A percentile compares a stretch with the other conserved stretches of the same genome.
These are phyloP conservation scores for Mechanitis messenoides DNA, from an alignment of 2,888 invertebrate genomes.

Conservation along the genomic window DNA sequence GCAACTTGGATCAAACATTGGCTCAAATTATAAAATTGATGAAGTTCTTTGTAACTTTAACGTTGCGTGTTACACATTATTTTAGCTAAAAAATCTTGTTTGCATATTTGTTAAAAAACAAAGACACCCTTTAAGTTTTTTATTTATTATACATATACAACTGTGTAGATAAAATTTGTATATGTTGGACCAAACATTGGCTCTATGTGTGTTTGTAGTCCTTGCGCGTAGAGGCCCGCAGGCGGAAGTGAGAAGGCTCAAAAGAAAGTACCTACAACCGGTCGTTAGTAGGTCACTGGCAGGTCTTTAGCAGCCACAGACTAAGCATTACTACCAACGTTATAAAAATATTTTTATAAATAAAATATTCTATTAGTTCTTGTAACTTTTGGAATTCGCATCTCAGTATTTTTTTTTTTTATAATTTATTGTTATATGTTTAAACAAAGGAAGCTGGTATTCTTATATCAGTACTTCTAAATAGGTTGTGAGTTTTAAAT, in stretches of 20 bases:
- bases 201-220: slow-evolving; percentile 44
- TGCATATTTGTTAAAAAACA: too few relatives aligned
- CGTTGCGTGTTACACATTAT: too few relatives aligned
- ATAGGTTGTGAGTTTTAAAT: too few relatives aligned
- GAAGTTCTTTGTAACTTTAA: too few relatives aligned
- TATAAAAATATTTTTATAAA: neutral
- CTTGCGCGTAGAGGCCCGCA: slow-evolving; percentile 70
- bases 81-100: too few relatives aligned
- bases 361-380: neutral
- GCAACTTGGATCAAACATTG: slow-evolving; percentile 8
- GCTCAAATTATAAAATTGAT: neutral
- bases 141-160: too few relatives aligned
- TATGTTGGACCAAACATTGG: slow-evolving; percentile 11
- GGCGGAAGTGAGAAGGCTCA: slow-evolving; percentile 72
- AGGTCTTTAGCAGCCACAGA: slow-evolving; percentile 21
- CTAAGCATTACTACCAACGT: slow-evolving; percentile 2
- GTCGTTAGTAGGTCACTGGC: slow-evolving; percentile 64
- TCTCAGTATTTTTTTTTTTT: too few relatives aligned
- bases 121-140: too few relatives aligned
- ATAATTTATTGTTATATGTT: too few relatives aligned
- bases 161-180: neutral
- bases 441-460: too few relatives aligned
- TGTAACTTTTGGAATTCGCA: too few relatives aligned
- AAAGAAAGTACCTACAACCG: slow-evolving; percentile 73
- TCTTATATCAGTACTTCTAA: too few relatives aligned